Evolutionary conservation across 2,888 invertebrate species (phyloP).

Genomic region (Trachelus iudaicus): DNA sequence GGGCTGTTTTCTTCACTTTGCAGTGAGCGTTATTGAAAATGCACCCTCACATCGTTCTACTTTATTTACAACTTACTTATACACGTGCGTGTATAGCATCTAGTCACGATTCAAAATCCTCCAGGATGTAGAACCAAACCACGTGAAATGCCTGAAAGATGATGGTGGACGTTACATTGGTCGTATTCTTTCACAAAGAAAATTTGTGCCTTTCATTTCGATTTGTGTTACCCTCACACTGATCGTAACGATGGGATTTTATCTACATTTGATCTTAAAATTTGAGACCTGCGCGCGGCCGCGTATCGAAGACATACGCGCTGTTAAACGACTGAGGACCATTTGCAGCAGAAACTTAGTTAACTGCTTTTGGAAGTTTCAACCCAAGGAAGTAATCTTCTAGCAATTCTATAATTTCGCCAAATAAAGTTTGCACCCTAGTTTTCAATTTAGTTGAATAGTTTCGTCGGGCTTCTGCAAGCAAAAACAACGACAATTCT

Average conservation of each 20-base stretch:
- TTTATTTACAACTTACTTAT: neutral
- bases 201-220: neutral
- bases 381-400: constrained; percentile 51
- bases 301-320: constrained; percentile 12
- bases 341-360: constrained; percentile 49
- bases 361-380: constrained; percentile 50
- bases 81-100: neutral
- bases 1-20: neutral
- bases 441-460: constrained; percentile 50
- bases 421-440: constrained; percentile 54
- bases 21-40: constrained; percentile 26
- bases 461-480: constrained; percentile 26
- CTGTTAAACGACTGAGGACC: constrained; percentile 43
- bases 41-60: neutral
- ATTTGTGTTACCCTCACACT: neutral
- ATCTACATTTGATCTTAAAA: neutral
- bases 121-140: neutral
- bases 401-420: constrained; percentile 47
- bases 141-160: neutral
- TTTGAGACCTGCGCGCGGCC: constrained; percentile 13
- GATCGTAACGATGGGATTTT: neutral
- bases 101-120: neutral
- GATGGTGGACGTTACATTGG: neutral
- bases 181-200: constrained; percentile 6
- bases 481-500: neutral